phyloP scores from a whole-genome alignment of 2,797 vertebrate genomes.

The Coregonus sp. region DNA sequence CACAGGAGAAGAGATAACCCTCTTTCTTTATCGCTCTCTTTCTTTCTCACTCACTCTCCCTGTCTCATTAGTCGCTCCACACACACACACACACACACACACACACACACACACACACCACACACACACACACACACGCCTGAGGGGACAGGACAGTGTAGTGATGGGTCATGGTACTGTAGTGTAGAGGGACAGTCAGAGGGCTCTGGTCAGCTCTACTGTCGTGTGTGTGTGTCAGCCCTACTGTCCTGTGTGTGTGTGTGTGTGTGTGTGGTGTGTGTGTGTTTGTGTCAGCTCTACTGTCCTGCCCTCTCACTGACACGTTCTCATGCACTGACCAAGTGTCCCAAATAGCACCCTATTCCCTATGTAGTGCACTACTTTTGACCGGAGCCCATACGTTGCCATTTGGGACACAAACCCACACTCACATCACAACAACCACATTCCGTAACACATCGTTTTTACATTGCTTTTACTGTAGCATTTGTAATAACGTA shows the following conservation, averaged over 20 bases:
- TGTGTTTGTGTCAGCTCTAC: too few relatives aligned
- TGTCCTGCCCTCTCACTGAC: neutral
- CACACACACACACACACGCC: neutral
- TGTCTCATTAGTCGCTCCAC: neutral
- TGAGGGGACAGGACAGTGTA: neutral
- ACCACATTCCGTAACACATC: neutral
- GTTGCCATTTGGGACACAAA: neutral
- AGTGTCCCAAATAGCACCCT: too few relatives aligned
- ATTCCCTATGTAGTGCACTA: too few relatives aligned
- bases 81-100: neutral
- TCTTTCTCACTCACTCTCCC: neutral
- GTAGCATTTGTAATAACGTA: too few relatives aligned
- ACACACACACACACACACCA: neutral
- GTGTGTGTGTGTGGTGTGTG: too few relatives aligned
- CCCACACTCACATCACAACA: slow-evolving; percentile 13
- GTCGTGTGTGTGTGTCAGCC: neutral
- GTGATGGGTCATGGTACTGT: neutral
- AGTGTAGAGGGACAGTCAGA: neutral
- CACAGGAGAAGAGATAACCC: too few relatives aligned
- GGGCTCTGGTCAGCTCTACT: neutral
- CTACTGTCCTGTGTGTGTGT: neutral
- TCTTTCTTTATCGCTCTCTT: neutral
- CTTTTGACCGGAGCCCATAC: too few relatives aligned
- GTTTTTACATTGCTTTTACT: too few relatives aligned
- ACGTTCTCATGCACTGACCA: neutral